Evolutionary conservation across 2,797 vertebrate species (phyloP).

Genomic region (Gymnopithys bicolor): DNA sequence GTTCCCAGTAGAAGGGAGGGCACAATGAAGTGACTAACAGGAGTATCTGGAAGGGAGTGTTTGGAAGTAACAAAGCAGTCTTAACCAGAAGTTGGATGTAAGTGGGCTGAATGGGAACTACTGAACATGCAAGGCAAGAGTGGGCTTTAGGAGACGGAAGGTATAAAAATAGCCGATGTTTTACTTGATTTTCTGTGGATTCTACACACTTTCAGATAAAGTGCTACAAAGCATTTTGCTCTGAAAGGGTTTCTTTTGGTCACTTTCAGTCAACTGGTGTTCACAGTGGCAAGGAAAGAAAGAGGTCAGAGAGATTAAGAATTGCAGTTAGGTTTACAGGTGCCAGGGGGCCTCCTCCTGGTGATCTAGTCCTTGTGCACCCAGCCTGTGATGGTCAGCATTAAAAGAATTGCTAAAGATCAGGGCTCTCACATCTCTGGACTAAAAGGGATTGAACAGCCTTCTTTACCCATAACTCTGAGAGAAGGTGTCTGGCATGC

Average conservation of each 20-base stretch:
- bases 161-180: neutral
- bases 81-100: neutral
- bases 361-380: neutral
- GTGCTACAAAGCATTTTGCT: neutral
- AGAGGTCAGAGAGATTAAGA: neutral
- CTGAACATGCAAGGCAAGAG: neutral
- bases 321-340: neutral
- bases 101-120: neutral
- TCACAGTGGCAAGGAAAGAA: neutral
- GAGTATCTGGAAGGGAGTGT: neutral
- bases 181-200: neutral
- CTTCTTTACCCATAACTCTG: neutral
- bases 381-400: neutral
- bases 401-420: neutral
- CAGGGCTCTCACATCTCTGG: neutral
- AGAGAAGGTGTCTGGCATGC: neutral
- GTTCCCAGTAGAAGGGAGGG: neutral
- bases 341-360: neutral
- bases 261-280: neutral
- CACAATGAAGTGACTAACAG: neutral
- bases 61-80: neutral
- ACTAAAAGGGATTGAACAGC: neutral
- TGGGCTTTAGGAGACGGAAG: neutral
- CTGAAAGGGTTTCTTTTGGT: neutral
- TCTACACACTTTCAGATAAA: neutral